Evolutionary conservation across 1,140 invertebrate species (phyloP), one percentile per base, ranked within the genome.

Genomic region (Ceratoteleas bidentatus): DNA sequence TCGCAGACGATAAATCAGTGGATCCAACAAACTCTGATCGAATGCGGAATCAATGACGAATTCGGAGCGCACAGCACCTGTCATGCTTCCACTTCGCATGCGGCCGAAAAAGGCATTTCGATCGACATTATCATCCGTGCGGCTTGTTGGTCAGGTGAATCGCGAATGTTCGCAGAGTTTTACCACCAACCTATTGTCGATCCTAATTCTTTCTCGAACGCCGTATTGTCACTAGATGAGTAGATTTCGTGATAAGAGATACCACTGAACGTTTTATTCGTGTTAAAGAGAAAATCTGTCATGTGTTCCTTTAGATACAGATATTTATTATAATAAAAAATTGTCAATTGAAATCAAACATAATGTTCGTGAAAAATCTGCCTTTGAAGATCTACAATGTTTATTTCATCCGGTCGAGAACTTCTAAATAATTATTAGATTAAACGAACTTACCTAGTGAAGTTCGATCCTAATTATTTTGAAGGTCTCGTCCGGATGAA

Each of bases 31-130:
- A 47, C 40, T 7, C 13, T 60, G 0, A 11, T n/a, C 2, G 57
- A 45, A 7, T 60, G 57, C 15, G 57, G 57, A 11, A 33, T 60
- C 10, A n/a, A 32, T 3, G 57, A 32, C 10, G 43, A 47, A 0
- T 60, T 57, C 14, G 54, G 54, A 8, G 54, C 54, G 16, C 54
- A 57, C 36, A 57, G 54, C 14, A 57, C 54, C 24, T 43, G 57
- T 6, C 57, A 60, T 33, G 57, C 57, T 3, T 60, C 57, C 5
- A 60, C 57, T n/a, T 60, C 57, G 1, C 16, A 13, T n/a, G 57
- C 57, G 15, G 57, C 57, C 0, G 16, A 47, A 13, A 60, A 47
- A 43, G 57, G 57, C 3, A 13, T 60, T 2, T 2, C 38, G 15
- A 11, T 60, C 2, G 40, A 60, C 11, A 33, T 60, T 3, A 60